Base-by-base conservation (phyloP, 2,113 vertebrate genomes). In the Eulemur rufifrons region DNA sequence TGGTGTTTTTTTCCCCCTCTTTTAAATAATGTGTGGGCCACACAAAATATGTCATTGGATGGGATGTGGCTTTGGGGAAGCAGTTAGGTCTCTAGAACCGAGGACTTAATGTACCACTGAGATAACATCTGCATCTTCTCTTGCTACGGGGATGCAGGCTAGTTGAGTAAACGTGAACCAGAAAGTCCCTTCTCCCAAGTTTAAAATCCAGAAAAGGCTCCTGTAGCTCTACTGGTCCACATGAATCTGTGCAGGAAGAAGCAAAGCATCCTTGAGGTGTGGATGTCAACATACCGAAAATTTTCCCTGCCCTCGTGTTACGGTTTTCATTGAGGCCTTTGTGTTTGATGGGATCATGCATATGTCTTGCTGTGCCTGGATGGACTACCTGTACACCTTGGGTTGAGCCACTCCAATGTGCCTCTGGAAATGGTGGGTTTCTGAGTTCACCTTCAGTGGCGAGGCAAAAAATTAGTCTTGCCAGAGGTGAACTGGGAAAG, bases 401-500 rank as follows among this genome's bases (percentile, higher is more conserved):
- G 5, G 8, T 37, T 54, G 20, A 88, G 10, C 9, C 27, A 50
- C 4, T 20, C 64, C 23, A 17, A 42, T 18, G 27, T 86, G 32
- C 45, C n/a, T 61, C 29, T 80, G 54, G 37, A 96, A 85, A 47
- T 32, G 2, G 29, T 10, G 11, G 0, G 7, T 54, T 52, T 20
- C 29, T 85, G 9, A 12, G 5, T 82, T n/a, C 18, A 21, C 68
- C 61, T 50, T 77, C 8, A 37, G 50, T 32, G 42, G 42, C 39
- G 5, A 90, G 39, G 29, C 25, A 91, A 66, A 93, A n/a, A 18
- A 2, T 76, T 34, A 27, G 17, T 47, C 39, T 91, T 9, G 6
- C 37, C 73, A 92, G 93, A 89, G 56, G 73, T 94, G 84, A 97
- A n/a, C 34, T 83, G 34, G 66, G 77, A 86, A 85, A 68, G 10